These are phyloP conservation scores for Panagrolaimus sp. DNA, from an alignment of 1,140 invertebrate species.

Conservation along the genomic window DNA sequence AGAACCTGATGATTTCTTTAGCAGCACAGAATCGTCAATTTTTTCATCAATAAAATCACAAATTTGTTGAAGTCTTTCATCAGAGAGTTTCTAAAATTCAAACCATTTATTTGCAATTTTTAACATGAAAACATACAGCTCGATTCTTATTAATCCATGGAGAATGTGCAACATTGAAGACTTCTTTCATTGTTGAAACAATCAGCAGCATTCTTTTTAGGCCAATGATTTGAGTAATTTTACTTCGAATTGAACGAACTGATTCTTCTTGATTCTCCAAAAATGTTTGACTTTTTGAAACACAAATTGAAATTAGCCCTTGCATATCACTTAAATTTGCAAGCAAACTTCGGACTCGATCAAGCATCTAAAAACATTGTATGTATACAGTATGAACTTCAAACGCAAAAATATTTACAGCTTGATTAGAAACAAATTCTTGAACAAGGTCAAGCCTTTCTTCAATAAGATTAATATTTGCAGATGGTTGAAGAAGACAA, in stretches of 20 bases:
- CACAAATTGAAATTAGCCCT: conserved; percentile 39
- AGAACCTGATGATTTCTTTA: conserved; percentile 29
- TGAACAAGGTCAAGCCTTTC: conserved; percentile 41
- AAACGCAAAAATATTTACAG: conserved; percentile 29
- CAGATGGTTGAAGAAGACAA: conserved; percentile 39
- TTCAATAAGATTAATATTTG: conserved; percentile 29
- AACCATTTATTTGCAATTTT: background rate
- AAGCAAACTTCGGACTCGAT: conserved; percentile 18
- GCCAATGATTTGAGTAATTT: conserved; percentile 20
- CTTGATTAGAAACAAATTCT: conserved; percentile 39
- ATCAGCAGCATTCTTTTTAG: conserved; percentile 27
- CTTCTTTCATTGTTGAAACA: conserved; percentile 6
- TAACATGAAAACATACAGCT: conserved; percentile 21
- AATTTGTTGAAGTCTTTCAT: conserved; percentile 31
- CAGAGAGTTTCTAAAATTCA: conserved; percentile 32
- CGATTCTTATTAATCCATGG: conserved; percentile 27
- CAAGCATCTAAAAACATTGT: background rate
- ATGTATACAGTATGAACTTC: background rate
- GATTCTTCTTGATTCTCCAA: conserved; percentile 24
- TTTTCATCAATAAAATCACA: conserved; percentile 32
- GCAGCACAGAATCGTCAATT: conserved; percentile 22
- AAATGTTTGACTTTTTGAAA: conserved; percentile 20
- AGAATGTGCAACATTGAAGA: conserved; percentile 21
- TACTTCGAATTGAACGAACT: conserved; percentile 30
- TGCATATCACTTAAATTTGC: conserved; percentile 37